Base-by-base conservation (phyloP, 2,797 vertebrate genomes). In the Sebastes cheni region DNA sequence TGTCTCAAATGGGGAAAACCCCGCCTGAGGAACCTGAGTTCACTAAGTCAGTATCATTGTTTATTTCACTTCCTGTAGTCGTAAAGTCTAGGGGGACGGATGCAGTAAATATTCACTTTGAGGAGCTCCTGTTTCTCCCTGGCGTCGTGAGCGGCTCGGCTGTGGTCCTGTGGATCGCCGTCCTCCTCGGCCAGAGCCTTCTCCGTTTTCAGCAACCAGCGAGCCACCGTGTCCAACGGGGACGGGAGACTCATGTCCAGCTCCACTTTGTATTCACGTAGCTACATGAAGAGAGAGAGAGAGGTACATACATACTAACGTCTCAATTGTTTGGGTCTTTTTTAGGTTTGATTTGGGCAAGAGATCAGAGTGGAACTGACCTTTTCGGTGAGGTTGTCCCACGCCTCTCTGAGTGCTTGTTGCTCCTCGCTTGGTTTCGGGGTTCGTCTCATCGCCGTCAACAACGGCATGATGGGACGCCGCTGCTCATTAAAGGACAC, bases 401-500 rank as follows among this genome's bases (percentile, higher is more conserved):
- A 97, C 2, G 95, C 93, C 77, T 94, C 89, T 70, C 92, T 92
- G 64, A 98, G 93, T 30, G 89, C 91, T 2, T 85, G 81, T 86
- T 96, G 95, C 67, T 95, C 96, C 29, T 96, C 84, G 0, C 86
- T 95, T 81, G 91, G 90, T 39, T 95, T 95, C 3, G 91, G 67
- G 3, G 78, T 91, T 62, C 91, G 93, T 84, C 87, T 94, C 94
- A 95, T 96, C 1, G 93, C 92, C 0, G 95, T 95, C 79, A 98
- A 64, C 50, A 97, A 30, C 1, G 97, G 96, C 93, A 97, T 87
- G 85, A 98, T 97, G 3, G 93, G 75, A 0, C 93, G 93, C 8
- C 98, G 96, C 83, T 95, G 97, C 91, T 97, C 96, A 8, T 95
- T 96, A 83, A 99, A 97, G 22, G 95, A 96, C 78, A 97, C 96